Conservation (phyloP, 2,113 vertebrate genomes). For the Stegostoma tigrinum region DNA sequence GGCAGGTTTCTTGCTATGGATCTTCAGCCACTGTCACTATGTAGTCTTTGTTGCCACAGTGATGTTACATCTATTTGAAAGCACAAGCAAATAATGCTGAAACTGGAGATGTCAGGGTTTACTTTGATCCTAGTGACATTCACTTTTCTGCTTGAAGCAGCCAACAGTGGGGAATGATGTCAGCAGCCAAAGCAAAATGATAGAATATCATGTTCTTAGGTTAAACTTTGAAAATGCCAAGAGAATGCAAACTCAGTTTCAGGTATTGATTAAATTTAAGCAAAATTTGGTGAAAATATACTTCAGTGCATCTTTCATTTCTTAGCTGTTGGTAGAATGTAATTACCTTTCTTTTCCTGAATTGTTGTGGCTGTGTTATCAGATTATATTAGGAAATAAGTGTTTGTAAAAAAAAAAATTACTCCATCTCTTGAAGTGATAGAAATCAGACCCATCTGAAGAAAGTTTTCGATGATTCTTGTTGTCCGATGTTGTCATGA, state of each 20-base stretch:
- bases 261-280: background rate
- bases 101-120: background rate
- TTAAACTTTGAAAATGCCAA: background rate
- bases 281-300: background rate
- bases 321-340: background rate
- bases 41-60: background rate
- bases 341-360: background rate
- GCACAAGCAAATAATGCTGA: background rate
- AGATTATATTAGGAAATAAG: background rate
- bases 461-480: background rate
- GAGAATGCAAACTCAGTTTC: background rate
- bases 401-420: background rate
- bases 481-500: background rate
- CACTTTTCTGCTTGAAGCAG: background rate
- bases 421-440: background rate
- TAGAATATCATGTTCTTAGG: background rate
- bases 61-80: background rate
- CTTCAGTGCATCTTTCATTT: background rate
- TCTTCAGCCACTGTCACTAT: background rate
- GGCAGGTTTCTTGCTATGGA: background rate
- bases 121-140: background rate
- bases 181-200: background rate
- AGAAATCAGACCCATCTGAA: background rate
- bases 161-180: background rate
- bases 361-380: background rate